Base-by-base conservation (phyloP, 1,140 invertebrate species). In the Pseudomyrmex dendroicus region DNA sequence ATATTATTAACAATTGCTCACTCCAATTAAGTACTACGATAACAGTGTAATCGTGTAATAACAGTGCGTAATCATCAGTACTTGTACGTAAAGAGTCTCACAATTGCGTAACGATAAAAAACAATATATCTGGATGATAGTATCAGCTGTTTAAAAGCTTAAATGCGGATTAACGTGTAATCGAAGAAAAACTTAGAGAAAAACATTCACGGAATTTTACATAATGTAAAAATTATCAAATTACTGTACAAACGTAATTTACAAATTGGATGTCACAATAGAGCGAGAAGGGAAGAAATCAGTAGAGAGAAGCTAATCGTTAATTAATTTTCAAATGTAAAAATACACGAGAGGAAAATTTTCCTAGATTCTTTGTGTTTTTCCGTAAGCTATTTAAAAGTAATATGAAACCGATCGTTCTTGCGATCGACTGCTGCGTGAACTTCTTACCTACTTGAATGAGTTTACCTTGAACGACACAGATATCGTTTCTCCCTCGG, bases 401-500 rank as follows among this genome's bases (percentile, higher is more conserved):
- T 7, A 0, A 35, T 5, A 7, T 35, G 7, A 35, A 35, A 35
- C 35, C 35, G 5, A 35, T 35, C 35, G 35, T 35, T 35, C 35
- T 35, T 35, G 15, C 54, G 44, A 48, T 59, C 63, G 54, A 78
- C n/a, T 54, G 54, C 13, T 7, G 35, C 4, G 15, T 44, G 15
- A 56, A 66, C 62, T 72, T 73, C 13, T n/a, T 25, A 25, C 25
- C 25, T 25, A 25, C 35, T 35, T 35, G 35, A 35, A 35, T 35
- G 35, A 63, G 83, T 82, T 87, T 80, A 82, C 83, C 86, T 88
- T 88, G 83, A 70, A n/a, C 59, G 59, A 84, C 50, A 73, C 57
- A 87, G 50, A 88, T 77, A 61, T 80, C 20, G 54, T 76, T 88
- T 46, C 52, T 56, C 22, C 46, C 20, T 25, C 17, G 12, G 13